Base-by-base conservation (phyloP, 2,888 invertebrate species). In the Phaonia tiefii region DNA sequence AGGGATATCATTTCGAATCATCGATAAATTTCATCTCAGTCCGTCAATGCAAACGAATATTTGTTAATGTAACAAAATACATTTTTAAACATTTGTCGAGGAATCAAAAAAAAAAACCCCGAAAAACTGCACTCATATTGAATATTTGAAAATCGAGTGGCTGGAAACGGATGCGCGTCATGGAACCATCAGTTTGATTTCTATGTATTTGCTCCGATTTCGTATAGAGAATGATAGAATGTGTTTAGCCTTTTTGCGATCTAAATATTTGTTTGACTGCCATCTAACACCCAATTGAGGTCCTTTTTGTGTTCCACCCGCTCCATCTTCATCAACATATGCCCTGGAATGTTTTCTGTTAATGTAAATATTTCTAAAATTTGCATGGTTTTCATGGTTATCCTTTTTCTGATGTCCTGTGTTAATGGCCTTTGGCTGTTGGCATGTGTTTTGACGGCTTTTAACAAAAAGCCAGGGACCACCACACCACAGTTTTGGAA, bases 1-100 rank as follows among this genome's bases (percentile, higher is more conserved):
- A 60, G 8, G 60, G 60, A 58, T 39, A 20, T 37, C 58, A 4
- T 46, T n/a, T 3, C 39, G 10, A 13, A 8, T n/a, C 37, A n/a
- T 15, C 58, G 31, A 58, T 58, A 58, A 58, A 39, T 39, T 60
- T 5, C 15, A 25, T 15, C 7, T 60, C 31, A 4, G 37, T 8
- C 7, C 31, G 60, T 37, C 60, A 11, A n/a, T 26, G 58, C 13
- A n/a, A 44, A 11, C 11, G 44, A 15, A 49, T 15, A 31, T 20
- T 31, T 31, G 31, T 17, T 17, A 60, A 20, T 17, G 60, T n/a
- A 11, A 22, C 31, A 60, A 60, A 54, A 60, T 17, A 39, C 60
- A 60, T 37, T 60, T 60, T 60, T 60, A 60, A 60, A 60, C 39
- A 58, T 13, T 7, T 13, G 37, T 4, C 54, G 26, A 25, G 20